Percentiles rank a stretch among this genome's conserved stretches.
These are phyloP conservation scores for Microtus richardsoni DNA, from an alignment of 2,113 vertebrate species.

Conservation along the genomic window DNA sequence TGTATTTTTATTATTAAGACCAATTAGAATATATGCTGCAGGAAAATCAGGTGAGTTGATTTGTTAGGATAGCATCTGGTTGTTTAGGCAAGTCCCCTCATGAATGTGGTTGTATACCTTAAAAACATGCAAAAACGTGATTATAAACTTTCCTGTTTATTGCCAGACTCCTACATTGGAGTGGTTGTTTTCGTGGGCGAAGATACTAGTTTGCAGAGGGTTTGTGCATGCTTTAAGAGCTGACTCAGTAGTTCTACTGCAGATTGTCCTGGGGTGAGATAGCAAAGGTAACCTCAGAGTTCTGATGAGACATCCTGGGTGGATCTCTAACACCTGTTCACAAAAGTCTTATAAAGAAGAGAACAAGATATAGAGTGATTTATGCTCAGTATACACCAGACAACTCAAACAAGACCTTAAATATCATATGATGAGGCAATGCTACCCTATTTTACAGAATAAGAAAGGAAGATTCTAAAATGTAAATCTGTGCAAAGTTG, in stretches of 20 bases:
- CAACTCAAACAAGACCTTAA: background rate
- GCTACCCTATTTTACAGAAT: background rate
- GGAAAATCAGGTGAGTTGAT: background rate
- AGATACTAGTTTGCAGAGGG: constrained; percentile 12
- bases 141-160: constrained; percentile 33
- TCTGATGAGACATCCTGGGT: background rate
- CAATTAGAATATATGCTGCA: no score
- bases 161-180: background rate
- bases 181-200: constrained; percentile 52
- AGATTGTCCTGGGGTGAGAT: background rate
- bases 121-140: background rate
- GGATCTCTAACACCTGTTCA: background rate
- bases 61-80: constrained; percentile 9
- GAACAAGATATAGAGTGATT: background rate
- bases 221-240: constrained; percentile 41
- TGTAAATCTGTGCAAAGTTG: background rate
- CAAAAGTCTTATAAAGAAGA: background rate
- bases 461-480: background rate
- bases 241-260: constrained; percentile 26
- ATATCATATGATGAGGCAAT: background rate
- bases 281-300: constrained; percentile 38
- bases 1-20: no score
- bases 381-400: background rate
- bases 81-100: constrained; percentile 35
- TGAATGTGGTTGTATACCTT: background rate